Evolutionary conservation across 2,113 vertebrate species (phyloP), one percentile per base, ranked within the genome.

Genomic region (Salvelinus alpinus): DNA sequence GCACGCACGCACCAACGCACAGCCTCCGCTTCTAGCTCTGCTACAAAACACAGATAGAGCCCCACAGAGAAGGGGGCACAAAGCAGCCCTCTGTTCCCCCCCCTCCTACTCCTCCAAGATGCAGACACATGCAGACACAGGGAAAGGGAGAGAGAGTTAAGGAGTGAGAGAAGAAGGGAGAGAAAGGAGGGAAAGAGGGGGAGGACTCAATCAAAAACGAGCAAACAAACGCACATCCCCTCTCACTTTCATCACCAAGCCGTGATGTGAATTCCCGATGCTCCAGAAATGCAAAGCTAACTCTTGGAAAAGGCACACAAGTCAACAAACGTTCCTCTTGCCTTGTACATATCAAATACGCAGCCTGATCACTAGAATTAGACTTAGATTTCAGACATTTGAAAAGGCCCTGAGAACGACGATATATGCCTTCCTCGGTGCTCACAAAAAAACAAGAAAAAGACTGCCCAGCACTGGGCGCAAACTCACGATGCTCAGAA

Each of bases 1-100:
- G 70, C 67, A 73, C 22, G 22, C 64, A 20, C 73, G 70, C 68
- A 25, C 34, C 27, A 29, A 73, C 70, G 72, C 22, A 25, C 11
- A 72, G 38, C 68, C 7, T 16, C n/a, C 38, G 14, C 24, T 14
- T 29, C 13, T 25, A 66, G 22, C 22, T 29, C 14, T 8, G n/a
- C 20, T 60, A 18, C 14, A 16, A 60, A n/a, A 60, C 57, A 60
- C 57, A 60, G 14, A 16, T 60, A 11, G 24, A 66, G 12, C 27
- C 27, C 64, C 27, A 68, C 57, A 25, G n/a, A 48, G 25, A 31
- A 44, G 11, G 13, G 62, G 54, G 62, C 34, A 66, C 72, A 74
- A 74, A 74, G 72, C 13, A 24, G 8, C 38, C 16, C 24, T 66
- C 31, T 66, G 38, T 74, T 64, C 62, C 12, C 27, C 34, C 59